Conservation (phyloP, 2,113 vertebrate genomes). For the Puntigrus tetrazona region DNA sequence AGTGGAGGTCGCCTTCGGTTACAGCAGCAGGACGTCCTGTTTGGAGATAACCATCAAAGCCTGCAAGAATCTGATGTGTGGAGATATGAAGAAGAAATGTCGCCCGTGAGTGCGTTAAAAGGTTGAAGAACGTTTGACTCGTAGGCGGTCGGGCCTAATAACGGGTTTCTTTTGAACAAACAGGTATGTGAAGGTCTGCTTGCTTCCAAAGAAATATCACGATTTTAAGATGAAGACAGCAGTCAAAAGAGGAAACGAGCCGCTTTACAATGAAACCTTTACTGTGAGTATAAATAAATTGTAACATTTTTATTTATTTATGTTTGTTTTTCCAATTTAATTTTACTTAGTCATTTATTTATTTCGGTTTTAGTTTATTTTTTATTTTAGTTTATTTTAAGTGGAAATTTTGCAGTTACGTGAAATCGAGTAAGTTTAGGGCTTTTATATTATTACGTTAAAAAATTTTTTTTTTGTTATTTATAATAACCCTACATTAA, state of each 20-base stretch:
- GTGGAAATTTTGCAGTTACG: too few relatives aligned
- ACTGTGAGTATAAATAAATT: conserved; percentile 84
- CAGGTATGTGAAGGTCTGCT: conserved; percentile 87
- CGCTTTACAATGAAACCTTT: conserved; percentile 83
- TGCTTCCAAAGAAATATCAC: conserved; percentile 83
- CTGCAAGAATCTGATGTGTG: conserved; percentile 82
- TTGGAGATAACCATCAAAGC: conserved; percentile 82
- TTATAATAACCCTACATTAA: background rate
- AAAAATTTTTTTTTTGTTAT: background rate
- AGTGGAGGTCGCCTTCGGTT: conserved; percentile 83
- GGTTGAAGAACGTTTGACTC: too few relatives aligned
- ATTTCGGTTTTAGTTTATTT: background rate
- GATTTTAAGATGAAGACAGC: conserved; percentile 83
- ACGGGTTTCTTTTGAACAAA: background rate
- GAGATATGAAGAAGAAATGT: conserved; percentile 84
- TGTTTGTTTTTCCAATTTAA: background rate
- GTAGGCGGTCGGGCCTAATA: background rate
- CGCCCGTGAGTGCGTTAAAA: conserved; percentile 84
- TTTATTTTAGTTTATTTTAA: background rate
- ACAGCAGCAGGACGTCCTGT: conserved; percentile 70
- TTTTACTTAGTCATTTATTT: background rate
- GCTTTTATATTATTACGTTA: background rate
- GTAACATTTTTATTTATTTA: background rate
- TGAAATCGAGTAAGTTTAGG: background rate
- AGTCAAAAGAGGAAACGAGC: conserved; percentile 84